These are phyloP conservation scores for Bungarus multicinctus DNA, from an alignment of 2,113 vertebrate species.

Conservation along the genomic window DNA sequence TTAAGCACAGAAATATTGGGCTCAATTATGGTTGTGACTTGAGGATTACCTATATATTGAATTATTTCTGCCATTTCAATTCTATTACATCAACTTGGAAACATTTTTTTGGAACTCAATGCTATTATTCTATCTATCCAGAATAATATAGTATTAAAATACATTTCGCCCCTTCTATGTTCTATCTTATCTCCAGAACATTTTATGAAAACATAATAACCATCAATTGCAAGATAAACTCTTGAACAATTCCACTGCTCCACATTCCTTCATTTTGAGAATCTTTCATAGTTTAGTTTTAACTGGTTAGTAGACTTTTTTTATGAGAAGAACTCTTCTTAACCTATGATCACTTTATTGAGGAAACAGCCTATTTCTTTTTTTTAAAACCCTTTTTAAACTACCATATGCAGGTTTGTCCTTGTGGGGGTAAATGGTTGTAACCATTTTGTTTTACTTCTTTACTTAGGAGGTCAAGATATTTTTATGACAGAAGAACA, in stretches of 20 bases:
- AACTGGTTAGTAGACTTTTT: neutral
- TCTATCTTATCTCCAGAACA: neutral
- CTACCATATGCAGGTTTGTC: neutral
- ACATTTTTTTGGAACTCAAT: neutral
- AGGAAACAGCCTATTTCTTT: neutral
- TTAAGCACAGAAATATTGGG: neutral
- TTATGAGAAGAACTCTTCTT: neutral
- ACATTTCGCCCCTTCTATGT: neutral
- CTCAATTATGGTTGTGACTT: neutral
- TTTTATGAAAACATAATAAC: neutral
- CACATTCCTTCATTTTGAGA: neutral
- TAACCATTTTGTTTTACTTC: slow-evolving; percentile 66
- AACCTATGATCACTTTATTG: neutral
- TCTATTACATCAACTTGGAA: neutral
- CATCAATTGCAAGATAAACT: neutral
- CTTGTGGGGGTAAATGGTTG: slow-evolving; percentile 42
- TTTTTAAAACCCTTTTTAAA: neutral
- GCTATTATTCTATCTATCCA: neutral
- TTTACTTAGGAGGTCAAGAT: slow-evolving; percentile 84
- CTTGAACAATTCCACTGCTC: neutral
- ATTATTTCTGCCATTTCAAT: neutral
- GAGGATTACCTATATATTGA: neutral
- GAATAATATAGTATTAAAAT: neutral
- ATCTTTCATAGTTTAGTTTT: neutral
- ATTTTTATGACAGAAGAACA: slow-evolving; percentile 86